Base-by-base conservation (phyloP, 2,888 invertebrate genomes). In the Gari tellinella region DNA sequence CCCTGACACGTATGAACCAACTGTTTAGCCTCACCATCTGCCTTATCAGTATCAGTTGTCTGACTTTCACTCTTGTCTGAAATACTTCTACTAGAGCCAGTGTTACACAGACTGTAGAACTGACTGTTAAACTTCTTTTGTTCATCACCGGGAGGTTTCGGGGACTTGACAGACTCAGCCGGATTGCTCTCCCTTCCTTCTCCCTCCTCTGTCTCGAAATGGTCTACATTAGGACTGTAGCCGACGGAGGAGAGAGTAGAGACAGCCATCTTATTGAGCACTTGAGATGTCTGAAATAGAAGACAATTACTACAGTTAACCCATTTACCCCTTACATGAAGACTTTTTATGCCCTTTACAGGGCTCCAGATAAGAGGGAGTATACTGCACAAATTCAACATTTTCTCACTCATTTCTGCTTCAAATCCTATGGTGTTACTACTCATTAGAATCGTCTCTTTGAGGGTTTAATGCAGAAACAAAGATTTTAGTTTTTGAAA, bases 51-150 rank as follows among this genome's bases (percentile, higher is more conserved):
- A 12, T 65, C 69, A 12, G 53, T 68, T 1, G n/a, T 41, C 14
- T 68, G 70, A 10, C 62, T 72, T 49, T 85, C 85, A 53, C 75
- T 78, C 37, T 81, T 82, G 4, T 82, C 81, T 10, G 81, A 83
- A 37, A 84, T 62, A 64, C 88, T 88, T 19, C 81, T 68, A 61
- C 82, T 85, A 7, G 89, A 89, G 17, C 82, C 88, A 12, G 87
- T 83, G 37, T 82, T 80, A 63, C 88, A 88, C n/a, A 89, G 76
- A 62, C 89, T 89, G 80, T 89, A 89, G 64, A 88, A 89, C 61
- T 88, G 84, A 53, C 85, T 85, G 52, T 86, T 82, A 73, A 89
- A 89, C 41, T 80, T 77, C 26, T 85, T 86, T 64, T 88, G 86
- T 15, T 86, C 82, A n/a, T 81, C 79, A 10, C 66, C 72, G 5